These are phyloP conservation scores for Pachypanchax playfairii DNA, from an alignment of 2,113 vertebrate species.

Conservation along the genomic window DNA sequence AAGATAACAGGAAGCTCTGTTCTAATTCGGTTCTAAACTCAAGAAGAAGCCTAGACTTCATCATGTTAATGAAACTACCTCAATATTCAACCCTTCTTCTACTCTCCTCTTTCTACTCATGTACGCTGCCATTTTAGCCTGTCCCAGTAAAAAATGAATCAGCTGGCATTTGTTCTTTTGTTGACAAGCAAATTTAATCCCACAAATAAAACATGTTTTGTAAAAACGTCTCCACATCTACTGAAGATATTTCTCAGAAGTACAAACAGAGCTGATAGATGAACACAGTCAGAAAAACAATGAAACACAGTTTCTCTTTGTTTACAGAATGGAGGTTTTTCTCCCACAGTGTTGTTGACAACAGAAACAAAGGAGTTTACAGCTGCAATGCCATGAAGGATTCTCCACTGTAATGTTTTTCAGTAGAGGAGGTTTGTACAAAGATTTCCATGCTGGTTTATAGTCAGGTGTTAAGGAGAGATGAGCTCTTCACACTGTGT, in stretches of 20 bases:
- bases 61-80: too few species aligned
- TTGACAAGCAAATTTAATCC: too few species aligned
- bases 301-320: not conserved
- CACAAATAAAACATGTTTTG: too few species aligned
- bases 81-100: too few species aligned
- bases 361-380: not conserved
- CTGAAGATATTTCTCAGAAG: not conserved
- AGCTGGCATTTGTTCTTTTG: not conserved
- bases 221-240: too few species aligned
- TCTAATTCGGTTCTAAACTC: too few species aligned
- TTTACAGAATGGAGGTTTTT: not conserved
- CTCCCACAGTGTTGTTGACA: not conserved
- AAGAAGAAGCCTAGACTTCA: too few species aligned
- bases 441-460: not conserved
- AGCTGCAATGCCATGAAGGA: not conserved
- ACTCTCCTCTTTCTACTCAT: not conserved
- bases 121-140: not conserved
- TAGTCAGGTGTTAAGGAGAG: not conserved
- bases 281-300: not conserved
- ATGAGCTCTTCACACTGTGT: not conserved
- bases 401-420: too few species aligned
- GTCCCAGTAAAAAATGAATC: not conserved
- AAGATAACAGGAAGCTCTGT: too few species aligned
- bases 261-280: not conserved
- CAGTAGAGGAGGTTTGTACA: not conserved